Evolutionary conservation across 1,140 invertebrate species (phyloP).

Genomic region (Tetramorium parvispinum): DNA sequence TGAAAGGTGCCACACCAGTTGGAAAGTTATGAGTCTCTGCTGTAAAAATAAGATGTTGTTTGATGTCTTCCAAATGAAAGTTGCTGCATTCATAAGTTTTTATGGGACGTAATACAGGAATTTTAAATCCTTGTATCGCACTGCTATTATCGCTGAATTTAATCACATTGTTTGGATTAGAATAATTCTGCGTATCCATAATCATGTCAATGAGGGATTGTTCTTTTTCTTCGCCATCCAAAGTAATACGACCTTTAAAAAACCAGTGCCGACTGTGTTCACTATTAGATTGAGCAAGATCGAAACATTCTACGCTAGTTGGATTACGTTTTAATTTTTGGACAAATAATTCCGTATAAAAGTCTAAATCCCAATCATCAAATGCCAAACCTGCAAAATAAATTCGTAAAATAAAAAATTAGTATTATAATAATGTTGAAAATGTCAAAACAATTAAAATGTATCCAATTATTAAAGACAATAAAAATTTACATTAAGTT

Average conservation of each 20-base stretch:
- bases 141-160: conserved; percentile 99
- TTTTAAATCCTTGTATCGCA: conserved; percentile 94
- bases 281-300: conserved; percentile 99
- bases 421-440: neutral
- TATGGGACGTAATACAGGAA: conserved; percentile 88
- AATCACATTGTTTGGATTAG: conserved; percentile 98
- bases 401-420: conserved; percentile 36
- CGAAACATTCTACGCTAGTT: conserved; percentile 98
- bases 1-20: conserved; percentile 96
- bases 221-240: conserved; percentile 92
- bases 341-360: conserved; percentile 93
- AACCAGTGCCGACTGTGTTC: conserved; percentile 98
- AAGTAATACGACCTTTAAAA: conserved; percentile 95
- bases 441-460: neutral
- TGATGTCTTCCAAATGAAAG: conserved; percentile 86
- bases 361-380: conserved; percentile 95
- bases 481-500: conserved; percentile 13
- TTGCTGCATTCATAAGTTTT: conserved; percentile 88
- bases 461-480: conserved; percentile 40
- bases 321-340: conserved; percentile 95
- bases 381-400: conserved; percentile 91
- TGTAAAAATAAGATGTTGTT: conserved; percentile 98
- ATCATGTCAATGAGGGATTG: conserved; percentile 97
- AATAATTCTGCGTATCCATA: conserved; percentile 93
- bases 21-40: conserved; percentile 99